Base-by-base conservation (phyloP, 2,888 invertebrate genomes). In the Dryomyza anilis region DNA sequence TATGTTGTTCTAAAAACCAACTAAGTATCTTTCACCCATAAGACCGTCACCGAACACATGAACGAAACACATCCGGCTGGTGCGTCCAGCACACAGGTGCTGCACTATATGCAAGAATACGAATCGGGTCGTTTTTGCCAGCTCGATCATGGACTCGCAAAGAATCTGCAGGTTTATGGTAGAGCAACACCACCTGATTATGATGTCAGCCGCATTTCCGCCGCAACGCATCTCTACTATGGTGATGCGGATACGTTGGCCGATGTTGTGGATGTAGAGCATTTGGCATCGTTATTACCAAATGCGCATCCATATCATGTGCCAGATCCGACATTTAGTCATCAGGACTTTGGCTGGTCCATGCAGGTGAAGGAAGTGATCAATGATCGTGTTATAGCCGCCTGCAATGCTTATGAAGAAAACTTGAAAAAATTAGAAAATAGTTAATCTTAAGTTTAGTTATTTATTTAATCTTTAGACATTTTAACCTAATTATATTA, bases 41-140 rank as follows among this genome's bases (percentile, higher is more conserved):
- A 73, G 73, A 70, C 65, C 1, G 14, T 70, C 8, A 12, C 67
- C 3, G 57, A 57, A 1, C 56, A 65, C 12, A n/a, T 71, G 2
- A 39, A 60, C 5, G 65, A 69, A 23, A 74, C 74, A 1, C 71
- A 72, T 62, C 76, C 76, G 3, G 72, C 73, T 1, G 73, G 73
- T 5, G 50, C 67, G 3, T 76, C 76, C 0, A 63, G 66, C 1
- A 69, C 70, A 5, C 75, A 76, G 53, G 27, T 65, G 10, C 5
- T 67, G 7, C 67, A 67, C 36, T 67, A 57, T 36, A 52, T 55
- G 52, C 67, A 67, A 29, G 60, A 60, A 33, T 67, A 65, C 33
- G 60, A 57, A 10, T 52, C 60, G 19, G 58, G 60, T 2, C 33
- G 52, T 2, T 67, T 67, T 29, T 56, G 65, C 29, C 63, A 67